phyloP scores from a whole-genome alignment of 2,888 invertebrate genomes.

The Thysanoteuthis rhombus region DNA sequence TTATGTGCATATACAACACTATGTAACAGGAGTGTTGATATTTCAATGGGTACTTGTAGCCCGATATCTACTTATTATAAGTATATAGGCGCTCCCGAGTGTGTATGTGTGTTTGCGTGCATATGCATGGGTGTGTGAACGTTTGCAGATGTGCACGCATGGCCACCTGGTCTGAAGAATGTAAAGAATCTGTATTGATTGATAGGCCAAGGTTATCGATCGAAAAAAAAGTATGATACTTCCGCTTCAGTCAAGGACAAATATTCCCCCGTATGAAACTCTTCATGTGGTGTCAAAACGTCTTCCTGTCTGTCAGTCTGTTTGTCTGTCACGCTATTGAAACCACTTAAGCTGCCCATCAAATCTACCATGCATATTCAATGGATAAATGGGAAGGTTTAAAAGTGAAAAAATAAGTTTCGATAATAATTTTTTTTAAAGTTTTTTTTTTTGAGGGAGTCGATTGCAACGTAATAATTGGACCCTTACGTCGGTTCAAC shows the following conservation, averaged over 20 bases:
- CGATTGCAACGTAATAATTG: too few relatives aligned
- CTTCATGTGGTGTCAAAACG: neutral
- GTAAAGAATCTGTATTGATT: neutral
- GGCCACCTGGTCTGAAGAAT: neutral
- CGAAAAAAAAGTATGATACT: neutral
- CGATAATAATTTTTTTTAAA: too few relatives aligned
- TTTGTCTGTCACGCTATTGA: too few relatives aligned
- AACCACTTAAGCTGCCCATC: too few relatives aligned
- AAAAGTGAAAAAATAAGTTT: too few relatives aligned
- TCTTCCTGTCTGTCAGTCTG: too few relatives aligned
- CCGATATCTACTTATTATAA: conserved; percentile 33
- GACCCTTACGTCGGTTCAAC: too few relatives aligned
- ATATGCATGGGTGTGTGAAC: conserved; percentile 31
- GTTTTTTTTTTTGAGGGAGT: too few relatives aligned
- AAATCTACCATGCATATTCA: too few relatives aligned
- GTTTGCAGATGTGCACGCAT: neutral
- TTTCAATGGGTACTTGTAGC: neutral
- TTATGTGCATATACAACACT: neutral
- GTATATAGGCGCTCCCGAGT: conserved; percentile 31
- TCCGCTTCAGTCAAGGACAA: neutral
- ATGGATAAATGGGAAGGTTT: too few relatives aligned
- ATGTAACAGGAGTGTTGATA: neutral
- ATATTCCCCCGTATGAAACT: neutral
- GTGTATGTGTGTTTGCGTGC: conserved; percentile 31
- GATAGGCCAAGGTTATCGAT: neutral